Evolutionary conservation across 2,888 invertebrate genomes (phyloP), one percentile per base, ranked within the genome.

Genomic region (Pyrochroa serraticornis): DNA sequence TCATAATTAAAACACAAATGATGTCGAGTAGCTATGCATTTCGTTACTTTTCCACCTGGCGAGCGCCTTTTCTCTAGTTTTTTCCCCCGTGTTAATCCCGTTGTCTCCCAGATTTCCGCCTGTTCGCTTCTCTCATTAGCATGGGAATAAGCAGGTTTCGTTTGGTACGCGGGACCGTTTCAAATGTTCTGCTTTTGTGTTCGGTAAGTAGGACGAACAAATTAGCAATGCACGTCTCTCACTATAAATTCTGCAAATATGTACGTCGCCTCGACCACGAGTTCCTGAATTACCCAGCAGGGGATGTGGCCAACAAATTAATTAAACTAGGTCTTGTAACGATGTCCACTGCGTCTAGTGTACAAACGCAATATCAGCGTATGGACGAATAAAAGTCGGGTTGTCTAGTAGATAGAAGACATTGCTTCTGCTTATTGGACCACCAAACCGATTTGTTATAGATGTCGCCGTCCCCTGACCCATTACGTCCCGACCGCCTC

Each of bases 181-280:
- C 49, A 41, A 34, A 49, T 49, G 14, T 14, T 30, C 14, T 22
- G 33, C 39, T 30, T 48, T 44, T 45, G 44, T 38, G 14, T 38
- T 44, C 13, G 13, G 38, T 33, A 44, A 52, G 38, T 37, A 52
- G 52, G 33, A 36, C 51, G 14, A 36, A 43, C 51, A 43, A 51
- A 51, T 52, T 52, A 52, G 45, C 45, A 39, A 54, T 47, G 43
- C 36, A 42, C 12, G 41, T 55, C 47, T 43, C 43, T 43, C 43
- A 42, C 33, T 55, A 43, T 53, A 53, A 53, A 46, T 53, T 53
- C 39, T 53, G 34, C 48, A 55, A 55, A 55, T 55, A 55, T 55
- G 54, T 48, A 55, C 14, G 14, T 31, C 30, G 46, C 36, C 42
- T 31, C 22, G 7, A 42, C 51, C 56, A 34, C 38, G 41, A 41